phyloP scores from a whole-genome alignment of 2,888 invertebrate species.

The Cactoblastis cactorum region DNA sequence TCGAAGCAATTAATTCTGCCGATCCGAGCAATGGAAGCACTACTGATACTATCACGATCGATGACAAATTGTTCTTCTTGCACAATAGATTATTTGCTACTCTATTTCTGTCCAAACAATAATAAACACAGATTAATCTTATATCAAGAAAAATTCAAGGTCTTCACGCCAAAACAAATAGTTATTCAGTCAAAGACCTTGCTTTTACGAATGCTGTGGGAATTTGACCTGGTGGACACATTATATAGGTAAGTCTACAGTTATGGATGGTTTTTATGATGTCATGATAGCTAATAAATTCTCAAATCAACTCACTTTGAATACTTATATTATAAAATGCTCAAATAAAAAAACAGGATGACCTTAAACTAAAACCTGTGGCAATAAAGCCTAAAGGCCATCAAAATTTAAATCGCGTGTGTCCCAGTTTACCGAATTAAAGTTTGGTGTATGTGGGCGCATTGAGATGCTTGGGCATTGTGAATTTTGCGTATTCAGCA shows the following conservation, averaged over 20 bases:
- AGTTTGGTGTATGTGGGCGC: constrained; percentile 63
- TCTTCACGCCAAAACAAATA: constrained; percentile 9
- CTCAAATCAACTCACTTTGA: constrained; percentile 44
- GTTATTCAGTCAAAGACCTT: constrained; percentile 25
- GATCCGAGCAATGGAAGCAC: constrained; percentile 45
- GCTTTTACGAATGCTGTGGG: constrained; percentile 25
- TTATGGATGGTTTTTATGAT: constrained; percentile 35
- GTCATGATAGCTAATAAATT: constrained; percentile 52
- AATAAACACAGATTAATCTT: constrained; percentile 11
- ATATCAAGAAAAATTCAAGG: constrained; percentile 19
- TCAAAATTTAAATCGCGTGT: constrained; percentile 62
- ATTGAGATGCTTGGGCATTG: constrained; percentile 44
- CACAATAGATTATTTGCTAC: constrained; percentile 24
- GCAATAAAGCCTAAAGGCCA: constrained; percentile 66
- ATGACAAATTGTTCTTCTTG: constrained; percentile 43
- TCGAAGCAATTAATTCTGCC: constrained; percentile 59
- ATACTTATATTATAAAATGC: constrained; percentile 39
- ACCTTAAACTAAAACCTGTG: constrained; percentile 65
- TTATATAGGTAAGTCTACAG: constrained; percentile 23
- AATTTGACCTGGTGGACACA: constrained; percentile 16
- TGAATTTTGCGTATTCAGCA: constrained; percentile 49
- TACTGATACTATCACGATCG: constrained; percentile 50
- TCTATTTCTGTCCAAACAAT: constrained; percentile 18
- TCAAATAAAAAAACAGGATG: constrained; percentile 54
- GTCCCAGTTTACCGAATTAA: constrained; percentile 64